These are phyloP conservation scores for Taphrorychus bicolor DNA, from an alignment of 2,888 invertebrate genomes.

Conservation along the genomic window DNA sequence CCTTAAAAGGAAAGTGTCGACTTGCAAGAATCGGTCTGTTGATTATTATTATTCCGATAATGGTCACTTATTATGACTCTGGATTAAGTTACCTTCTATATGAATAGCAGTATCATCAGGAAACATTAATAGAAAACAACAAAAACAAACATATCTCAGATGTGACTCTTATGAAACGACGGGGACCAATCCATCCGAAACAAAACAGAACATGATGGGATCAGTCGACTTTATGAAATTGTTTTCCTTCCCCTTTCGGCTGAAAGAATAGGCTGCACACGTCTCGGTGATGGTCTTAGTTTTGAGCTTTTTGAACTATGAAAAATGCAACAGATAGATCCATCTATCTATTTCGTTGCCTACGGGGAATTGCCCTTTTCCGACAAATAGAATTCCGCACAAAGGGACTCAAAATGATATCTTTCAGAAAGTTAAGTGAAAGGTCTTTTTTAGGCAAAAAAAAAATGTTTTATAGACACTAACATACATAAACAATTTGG, in stretches of 20 bases:
- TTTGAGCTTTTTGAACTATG: conserved; percentile 49
- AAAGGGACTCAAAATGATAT: conserved; percentile 3
- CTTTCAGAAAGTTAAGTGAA: conserved; percentile 2
- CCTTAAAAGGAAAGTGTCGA: no score
- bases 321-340: conserved; percentile 48
- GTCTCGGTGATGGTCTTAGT: conserved; percentile 40
- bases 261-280: conserved; percentile 18
- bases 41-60: no score
- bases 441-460: neutral
- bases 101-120: no score
- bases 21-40: no score
- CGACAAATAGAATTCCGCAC: conserved; percentile 40
- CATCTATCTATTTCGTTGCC: conserved; percentile 34
- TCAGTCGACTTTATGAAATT: conserved; percentile 39
- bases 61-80: no score
- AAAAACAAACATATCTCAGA: neutral
- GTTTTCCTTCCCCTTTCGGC: conserved; percentile 32
- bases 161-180: neutral
- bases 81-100: no score
- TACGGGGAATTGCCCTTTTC: conserved; percentile 40
- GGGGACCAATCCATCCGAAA: conserved; percentile 13
- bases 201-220: conserved; percentile 36
- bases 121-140: no score
- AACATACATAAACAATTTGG: no score
- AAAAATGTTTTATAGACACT: no score